Base-by-base conservation (phyloP, 2,113 vertebrate species). In the Amphiprion ocellaris region DNA sequence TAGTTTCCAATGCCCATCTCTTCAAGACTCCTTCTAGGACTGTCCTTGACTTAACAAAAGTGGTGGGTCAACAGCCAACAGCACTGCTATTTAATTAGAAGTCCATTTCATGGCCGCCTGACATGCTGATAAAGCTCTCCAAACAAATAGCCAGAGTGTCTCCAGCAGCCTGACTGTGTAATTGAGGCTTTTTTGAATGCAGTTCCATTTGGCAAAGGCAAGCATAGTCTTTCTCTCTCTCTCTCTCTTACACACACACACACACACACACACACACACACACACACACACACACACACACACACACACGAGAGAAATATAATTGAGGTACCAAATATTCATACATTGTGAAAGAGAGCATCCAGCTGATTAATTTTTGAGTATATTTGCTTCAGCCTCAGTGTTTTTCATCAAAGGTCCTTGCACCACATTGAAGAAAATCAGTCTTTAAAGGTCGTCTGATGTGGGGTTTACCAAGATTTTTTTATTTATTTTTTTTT, bases 371-470 rank as follows among this genome's bases (percentile, higher is more conserved):
- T 83, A 23, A 37, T 2, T 64, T 81, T 78, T 54, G 50, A 79
- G 69, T 77, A 79, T 68, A 53, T 81, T 83, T 67, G 56, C 77
- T 86, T 69, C 46, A 53, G 72, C 77, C 81, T 85, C 90, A 93
- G 92, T 78, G 91, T 92, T 91, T 81, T 79, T 85, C 87, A 89
- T 93, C 71, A 85, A 67, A 78, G 61, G 50, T 56, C 61, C 41
- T 70, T 55, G 69, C 69, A 66, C 69, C 49, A 52, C 79, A 62
- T 89, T 89, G 50, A 74, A 81, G 86, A 90, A 90, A 86, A 70
- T 77, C 81, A 41, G 84, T 85, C 78, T 86, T 37, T 58, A 77
- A 74, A 83, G 75, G 67, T 84, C 53, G 33, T 84, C 67, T 78
- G 82, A 81, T 24, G 39, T 53, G 71, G 69, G 53, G 60, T 77